These are phyloP conservation scores for Phoxinus dragarum DNA, from an alignment of 2,797 vertebrate genomes.

Conservation along the genomic window DNA sequence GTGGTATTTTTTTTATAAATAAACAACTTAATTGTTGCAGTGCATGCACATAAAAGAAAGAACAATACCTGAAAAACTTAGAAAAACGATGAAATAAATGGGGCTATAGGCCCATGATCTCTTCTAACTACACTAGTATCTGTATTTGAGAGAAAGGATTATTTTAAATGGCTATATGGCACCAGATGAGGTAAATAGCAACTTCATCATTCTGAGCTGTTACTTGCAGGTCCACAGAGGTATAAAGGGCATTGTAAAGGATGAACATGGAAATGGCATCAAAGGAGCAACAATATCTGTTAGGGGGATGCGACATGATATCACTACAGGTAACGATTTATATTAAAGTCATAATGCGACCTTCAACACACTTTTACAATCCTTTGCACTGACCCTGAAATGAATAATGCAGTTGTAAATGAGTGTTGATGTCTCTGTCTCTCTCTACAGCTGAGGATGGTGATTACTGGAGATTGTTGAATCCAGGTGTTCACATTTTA, in stretches of 20 bases:
- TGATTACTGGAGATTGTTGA: constrained; percentile 94
- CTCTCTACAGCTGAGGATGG: constrained; percentile 84
- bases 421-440: not conserved
- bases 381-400: not conserved
- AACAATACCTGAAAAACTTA: not conserved
- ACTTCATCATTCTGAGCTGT: not conserved
- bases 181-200: not conserved
- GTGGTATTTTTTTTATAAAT: no score
- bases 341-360: not conserved
- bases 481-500: constrained; percentile 86
- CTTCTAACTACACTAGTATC: not conserved
- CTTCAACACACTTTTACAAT: not conserved
- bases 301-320: constrained; percentile 88
- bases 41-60: not conserved
- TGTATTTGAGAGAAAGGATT: not conserved
- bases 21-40: not conserved
- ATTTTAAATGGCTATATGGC: not conserved
- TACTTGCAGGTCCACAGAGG: constrained; percentile 88
- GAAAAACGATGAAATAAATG: not conserved
- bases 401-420: not conserved
- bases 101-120: not conserved
- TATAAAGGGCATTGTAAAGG: constrained; percentile 91
- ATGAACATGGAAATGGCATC: constrained; percentile 87
- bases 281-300: constrained; percentile 89
- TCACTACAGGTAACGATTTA: constrained; percentile 87